Evolutionary conservation across 2,113 vertebrate species (phyloP).

Genomic region (Clarias magur): DNA sequence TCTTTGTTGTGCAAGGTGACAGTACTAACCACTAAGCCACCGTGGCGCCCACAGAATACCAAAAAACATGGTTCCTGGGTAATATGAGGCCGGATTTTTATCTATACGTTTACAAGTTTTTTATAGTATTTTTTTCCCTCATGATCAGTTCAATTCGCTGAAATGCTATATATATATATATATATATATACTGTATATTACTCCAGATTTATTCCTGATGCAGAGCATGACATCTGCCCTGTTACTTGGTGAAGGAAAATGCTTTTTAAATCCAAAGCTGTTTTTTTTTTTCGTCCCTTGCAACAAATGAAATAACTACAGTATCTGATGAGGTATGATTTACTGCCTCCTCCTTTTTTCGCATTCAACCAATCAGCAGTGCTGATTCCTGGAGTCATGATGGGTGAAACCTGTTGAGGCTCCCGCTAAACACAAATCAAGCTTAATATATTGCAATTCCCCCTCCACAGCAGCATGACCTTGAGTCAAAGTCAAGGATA

Average conservation of each 20-base stretch:
- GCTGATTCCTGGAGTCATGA: background rate
- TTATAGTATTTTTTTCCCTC: background rate
- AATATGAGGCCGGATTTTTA: background rate
- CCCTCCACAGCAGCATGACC: constrained; percentile 4
- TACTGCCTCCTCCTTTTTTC: background rate
- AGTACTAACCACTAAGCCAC: too few relatives aligned
- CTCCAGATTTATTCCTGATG: background rate
- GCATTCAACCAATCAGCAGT: background rate
- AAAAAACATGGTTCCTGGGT: background rate
- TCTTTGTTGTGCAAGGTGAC: too few relatives aligned
- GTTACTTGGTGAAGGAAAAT: background rate
- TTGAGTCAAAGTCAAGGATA: constrained; percentile 17
- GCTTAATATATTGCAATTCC: background rate
- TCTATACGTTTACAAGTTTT: background rate
- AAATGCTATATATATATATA: background rate
- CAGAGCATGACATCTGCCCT: background rate
- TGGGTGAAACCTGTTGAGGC: background rate
- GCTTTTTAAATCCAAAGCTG: background rate
- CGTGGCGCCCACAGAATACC: too few relatives aligned
- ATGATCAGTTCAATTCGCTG: background rate
- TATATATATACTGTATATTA: background rate
- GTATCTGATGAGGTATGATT: background rate
- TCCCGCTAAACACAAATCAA: constrained; percentile 11
- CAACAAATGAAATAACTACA: background rate
- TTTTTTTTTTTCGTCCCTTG: background rate